phyloP scores from a whole-genome alignment of 2,113 vertebrate genomes.

The Lamprotornis superbus region DNA sequence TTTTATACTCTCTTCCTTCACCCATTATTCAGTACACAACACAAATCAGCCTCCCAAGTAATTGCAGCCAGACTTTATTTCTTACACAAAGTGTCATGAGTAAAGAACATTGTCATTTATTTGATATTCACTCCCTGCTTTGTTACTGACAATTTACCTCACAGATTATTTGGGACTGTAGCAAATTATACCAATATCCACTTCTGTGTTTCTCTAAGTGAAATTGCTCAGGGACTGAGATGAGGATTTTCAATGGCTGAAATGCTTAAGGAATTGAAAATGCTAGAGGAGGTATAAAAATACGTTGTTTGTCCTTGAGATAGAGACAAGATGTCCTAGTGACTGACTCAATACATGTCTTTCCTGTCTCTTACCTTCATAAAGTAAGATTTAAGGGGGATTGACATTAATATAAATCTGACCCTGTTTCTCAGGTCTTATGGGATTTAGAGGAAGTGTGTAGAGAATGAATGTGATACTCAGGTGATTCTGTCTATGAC shows the following conservation, averaged over 20 bases:
- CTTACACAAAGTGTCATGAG: neutral
- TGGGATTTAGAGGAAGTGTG: neutral
- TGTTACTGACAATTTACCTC: slow-evolving; percentile 19
- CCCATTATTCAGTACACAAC: neutral
- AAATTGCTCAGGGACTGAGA: neutral
- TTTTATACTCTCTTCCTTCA: neutral
- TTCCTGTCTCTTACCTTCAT: neutral
- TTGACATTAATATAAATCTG: neutral
- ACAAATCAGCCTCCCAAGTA: slow-evolving; percentile 1
- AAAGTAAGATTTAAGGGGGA: slow-evolving; percentile 6
- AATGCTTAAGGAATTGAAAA: slow-evolving; percentile 28
- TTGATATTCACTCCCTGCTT: slow-evolving; percentile 4
- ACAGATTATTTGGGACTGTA: neutral
- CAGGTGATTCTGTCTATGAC: neutral
- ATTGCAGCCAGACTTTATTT: neutral
- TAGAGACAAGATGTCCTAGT: neutral
- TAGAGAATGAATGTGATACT: neutral
- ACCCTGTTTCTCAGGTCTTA: neutral
- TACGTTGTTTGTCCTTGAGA: slow-evolving; percentile 10
- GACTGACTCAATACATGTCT: neutral
- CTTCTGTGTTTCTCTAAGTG: neutral
- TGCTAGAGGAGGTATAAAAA: neutral
- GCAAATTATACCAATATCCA: neutral
- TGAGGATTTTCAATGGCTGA: neutral
- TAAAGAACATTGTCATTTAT: neutral